phyloP scores from a whole-genome alignment of 2,113 vertebrate species.

The Cacatua alba region DNA sequence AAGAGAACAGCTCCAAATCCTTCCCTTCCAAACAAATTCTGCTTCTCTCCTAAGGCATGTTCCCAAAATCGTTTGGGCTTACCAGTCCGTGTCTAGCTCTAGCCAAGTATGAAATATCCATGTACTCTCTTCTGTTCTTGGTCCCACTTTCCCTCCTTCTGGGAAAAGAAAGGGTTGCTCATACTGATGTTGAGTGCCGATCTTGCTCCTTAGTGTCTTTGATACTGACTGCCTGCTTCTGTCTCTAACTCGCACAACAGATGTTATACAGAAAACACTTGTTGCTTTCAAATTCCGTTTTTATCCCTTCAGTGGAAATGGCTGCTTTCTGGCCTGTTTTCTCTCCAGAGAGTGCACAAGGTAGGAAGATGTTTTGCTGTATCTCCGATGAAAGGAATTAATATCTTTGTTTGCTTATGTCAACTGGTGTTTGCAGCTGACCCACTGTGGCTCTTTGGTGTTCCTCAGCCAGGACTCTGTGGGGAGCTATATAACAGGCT shows the following conservation, averaged over 20 bases:
- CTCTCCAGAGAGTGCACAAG: not conserved
- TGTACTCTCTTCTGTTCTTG: not conserved
- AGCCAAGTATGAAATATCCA: not conserved
- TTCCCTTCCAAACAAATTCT: not conserved
- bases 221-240: not conserved
- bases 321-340: not conserved
- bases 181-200: not conserved
- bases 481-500: not conserved
- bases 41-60: not conserved
- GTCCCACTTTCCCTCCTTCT: not conserved
- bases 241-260: not conserved
- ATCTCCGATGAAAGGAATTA: not conserved
- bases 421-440: not conserved
- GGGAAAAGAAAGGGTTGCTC: not conserved
- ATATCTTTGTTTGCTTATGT: not conserved
- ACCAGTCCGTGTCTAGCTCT: not conserved
- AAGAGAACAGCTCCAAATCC: slow-evolving; percentile 23
- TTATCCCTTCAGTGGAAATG: not conserved
- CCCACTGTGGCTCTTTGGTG: not conserved
- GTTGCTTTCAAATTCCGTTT: not conserved
- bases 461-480: not conserved
- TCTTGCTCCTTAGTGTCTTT: not conserved
- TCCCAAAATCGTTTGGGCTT: slow-evolving; percentile 11
- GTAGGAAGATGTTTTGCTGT: not conserved
- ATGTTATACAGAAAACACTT: not conserved